phyloP scores from a whole-genome alignment of 1,140 invertebrate species.

The Leptinotarsa texana region DNA sequence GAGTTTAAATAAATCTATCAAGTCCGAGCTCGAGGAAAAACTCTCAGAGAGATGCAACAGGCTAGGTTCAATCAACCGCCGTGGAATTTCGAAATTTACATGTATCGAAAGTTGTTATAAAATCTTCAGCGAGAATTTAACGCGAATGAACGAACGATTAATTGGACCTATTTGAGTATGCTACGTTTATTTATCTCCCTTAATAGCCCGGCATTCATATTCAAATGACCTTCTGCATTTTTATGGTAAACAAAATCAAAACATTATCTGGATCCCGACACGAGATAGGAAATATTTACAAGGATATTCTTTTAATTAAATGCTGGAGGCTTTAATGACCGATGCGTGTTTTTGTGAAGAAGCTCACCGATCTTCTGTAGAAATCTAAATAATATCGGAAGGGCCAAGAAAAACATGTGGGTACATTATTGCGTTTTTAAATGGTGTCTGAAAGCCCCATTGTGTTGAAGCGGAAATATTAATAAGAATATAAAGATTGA shows the following conservation, averaged over 20 bases:
- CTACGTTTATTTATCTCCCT: not conserved
- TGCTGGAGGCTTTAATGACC: too few relatives aligned
- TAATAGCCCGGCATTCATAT: slow-evolving; percentile 17
- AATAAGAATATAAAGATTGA: too few relatives aligned
- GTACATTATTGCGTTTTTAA: too few relatives aligned
- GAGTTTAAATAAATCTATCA: slow-evolving; percentile 15
- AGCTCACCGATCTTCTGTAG: too few relatives aligned
- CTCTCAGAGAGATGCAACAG: not conserved
- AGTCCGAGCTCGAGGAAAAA: not conserved
- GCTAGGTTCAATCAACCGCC: slow-evolving; percentile 1
- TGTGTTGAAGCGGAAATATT: too few relatives aligned
- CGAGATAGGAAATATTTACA: not conserved
- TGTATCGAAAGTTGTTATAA: slow-evolving; percentile 13
- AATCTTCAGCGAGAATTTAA: slow-evolving; percentile 1
- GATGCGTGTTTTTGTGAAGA: too few relatives aligned
- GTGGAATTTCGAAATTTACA: slow-evolving; percentile 17
- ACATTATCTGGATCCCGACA: not conserved
- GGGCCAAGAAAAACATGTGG: too few relatives aligned
- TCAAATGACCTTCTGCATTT: slow-evolving; percentile 15
- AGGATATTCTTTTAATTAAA: not conserved
- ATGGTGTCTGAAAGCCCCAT: too few relatives aligned
- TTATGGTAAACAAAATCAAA: slow-evolving; percentile 20
- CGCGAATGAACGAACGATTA: slow-evolving; percentile 15
- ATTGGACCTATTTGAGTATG: not conserved
- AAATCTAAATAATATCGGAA: too few relatives aligned